A percentile compares a stretch with the other conserved stretches of the same genome.
phyloP scores from a whole-genome alignment of 35 echinoderm and acorn worm genomes.

The Ophiothrix spiculata region DNA sequence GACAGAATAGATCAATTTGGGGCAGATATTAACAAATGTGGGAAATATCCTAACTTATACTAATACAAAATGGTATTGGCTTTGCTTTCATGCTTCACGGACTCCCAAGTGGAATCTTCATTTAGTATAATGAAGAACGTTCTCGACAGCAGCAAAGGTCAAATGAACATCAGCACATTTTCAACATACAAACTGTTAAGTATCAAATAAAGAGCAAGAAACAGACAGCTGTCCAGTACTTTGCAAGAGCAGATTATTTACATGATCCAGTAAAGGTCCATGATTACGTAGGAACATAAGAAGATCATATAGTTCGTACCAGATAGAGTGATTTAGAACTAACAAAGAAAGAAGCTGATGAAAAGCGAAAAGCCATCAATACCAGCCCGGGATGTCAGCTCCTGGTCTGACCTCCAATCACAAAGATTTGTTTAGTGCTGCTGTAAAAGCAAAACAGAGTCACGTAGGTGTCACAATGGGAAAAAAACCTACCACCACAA shows the following conservation, averaged over 20 bases:
- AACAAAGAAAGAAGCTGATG: too few species aligned
- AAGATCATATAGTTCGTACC: not conserved
- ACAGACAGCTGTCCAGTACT: not conserved
- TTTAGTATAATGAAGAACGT: conserved; percentile 26
- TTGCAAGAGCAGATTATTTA: not conserved
- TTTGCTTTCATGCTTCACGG: not conserved
- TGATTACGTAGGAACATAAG: not conserved
- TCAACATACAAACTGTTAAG: conserved; percentile 25
- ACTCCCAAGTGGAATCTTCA: conserved; percentile 8
- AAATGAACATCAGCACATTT: conserved; percentile 28
- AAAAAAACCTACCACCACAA: too few species aligned
- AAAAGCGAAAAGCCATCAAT: too few species aligned
- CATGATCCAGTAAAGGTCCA: conserved; percentile 25
- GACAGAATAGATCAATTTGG: conserved; percentile 15
- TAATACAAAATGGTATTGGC: conserved; percentile 17
- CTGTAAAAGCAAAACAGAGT: too few species aligned
- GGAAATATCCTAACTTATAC: conserved; percentile 2
- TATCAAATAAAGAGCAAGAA: conserved; percentile 1
- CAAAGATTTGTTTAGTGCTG: too few species aligned
- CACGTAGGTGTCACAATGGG: too few species aligned
- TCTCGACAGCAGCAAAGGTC: conserved; percentile 5
- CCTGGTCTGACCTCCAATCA: too few species aligned
- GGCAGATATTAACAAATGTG: not conserved
- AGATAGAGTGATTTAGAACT: too few species aligned
- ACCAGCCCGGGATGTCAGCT: too few species aligned